A percentile compares a stretch with the other conserved stretches of the same genome.
Conservation (phyloP, 2,113 vertebrate species). For the Symphodus melops region DNA sequence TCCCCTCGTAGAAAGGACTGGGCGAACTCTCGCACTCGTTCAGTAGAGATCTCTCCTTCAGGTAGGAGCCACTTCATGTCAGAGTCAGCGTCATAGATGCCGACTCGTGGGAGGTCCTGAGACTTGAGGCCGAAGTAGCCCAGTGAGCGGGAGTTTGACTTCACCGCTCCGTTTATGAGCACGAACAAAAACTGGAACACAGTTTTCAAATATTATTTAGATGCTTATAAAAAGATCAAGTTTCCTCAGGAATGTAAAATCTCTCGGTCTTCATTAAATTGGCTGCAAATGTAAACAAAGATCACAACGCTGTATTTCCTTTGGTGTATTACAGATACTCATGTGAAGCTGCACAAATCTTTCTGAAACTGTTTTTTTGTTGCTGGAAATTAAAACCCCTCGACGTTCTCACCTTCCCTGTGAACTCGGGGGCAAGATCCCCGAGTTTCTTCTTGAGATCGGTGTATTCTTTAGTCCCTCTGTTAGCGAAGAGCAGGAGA, state of each 20-base stretch:
- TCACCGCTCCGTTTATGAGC: constrained; percentile 84
- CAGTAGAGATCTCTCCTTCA: constrained; percentile 79
- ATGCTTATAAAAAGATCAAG: neutral
- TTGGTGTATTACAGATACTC: neutral
- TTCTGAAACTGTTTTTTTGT: no score
- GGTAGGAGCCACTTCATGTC: constrained; percentile 86
- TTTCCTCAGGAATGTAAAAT: neutral
- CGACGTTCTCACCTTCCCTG: constrained; percentile 83
- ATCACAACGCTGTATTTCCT: neutral
- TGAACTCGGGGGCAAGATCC: constrained; percentile 85
- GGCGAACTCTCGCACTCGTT: constrained; percentile 86
- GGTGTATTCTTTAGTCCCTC: constrained; percentile 79
- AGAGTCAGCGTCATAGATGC: constrained; percentile 83
- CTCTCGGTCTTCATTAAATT: neutral
- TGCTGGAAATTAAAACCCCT: neutral
- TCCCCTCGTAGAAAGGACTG: constrained; percentile 83
- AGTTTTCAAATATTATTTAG: constrained; percentile 8
- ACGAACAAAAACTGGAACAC: constrained; percentile 91
- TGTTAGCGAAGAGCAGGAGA: constrained; percentile 90
- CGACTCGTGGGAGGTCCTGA: constrained; percentile 88
- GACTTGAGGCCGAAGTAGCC: constrained; percentile 88
- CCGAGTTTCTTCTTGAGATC: constrained; percentile 76
- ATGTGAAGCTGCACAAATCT: neutral
- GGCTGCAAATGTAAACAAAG: neutral
- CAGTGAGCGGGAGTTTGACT: constrained; percentile 82